Base-by-base conservation (phyloP, 2,888 invertebrate species). In the Cabera pusaria region DNA sequence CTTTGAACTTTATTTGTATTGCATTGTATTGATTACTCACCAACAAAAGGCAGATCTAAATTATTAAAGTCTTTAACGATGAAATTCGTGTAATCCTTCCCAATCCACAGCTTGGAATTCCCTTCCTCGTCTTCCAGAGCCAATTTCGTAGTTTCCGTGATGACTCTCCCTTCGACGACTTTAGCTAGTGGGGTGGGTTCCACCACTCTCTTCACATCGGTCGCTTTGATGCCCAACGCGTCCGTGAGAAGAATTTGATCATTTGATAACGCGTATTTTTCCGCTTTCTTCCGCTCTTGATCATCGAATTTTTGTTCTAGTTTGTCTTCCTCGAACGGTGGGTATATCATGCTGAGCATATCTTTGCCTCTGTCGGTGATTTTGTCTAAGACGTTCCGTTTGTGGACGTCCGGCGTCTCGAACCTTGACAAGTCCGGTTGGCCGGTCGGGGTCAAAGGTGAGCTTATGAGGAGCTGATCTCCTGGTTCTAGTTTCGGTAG, bases 1-100 rank as follows among this genome's bases (percentile, higher is more conserved):
- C n/a, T n/a, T n/a, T n/a, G n/a, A n/a, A n/a, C n/a, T n/a, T n/a
- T n/a, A n/a, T n/a, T n/a, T n/a, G n/a, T n/a, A n/a, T n/a, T n/a
- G n/a, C n/a, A n/a, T n/a, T n/a, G n/a, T n/a, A n/a, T n/a, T 14
- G 4, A 14, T n/a, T 3, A 74, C 82, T 80, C 29, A 88, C 88
- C 88, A 35, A 88, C 85, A 88, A 95, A 97, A 0, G 98, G 98
- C 54, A 94, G 92, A 67, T 98, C 96, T 44, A 98, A 91, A 78
- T 96, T 94, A 44, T 93, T 93, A 74, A 98, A 97, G 82, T 98
- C 98, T 74, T 98, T 97, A 44, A 96, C 95, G 49, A 98, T 98
- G 72, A 98, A 98, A 84, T 98, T 98, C 0, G 94, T 94, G 65
- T 98, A 98, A 72, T 98, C 98, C 79, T 98, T 98, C 40, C 98